phyloP scores from a whole-genome alignment of 2,888 invertebrate species.

The Mimachlamys varia region DNA sequence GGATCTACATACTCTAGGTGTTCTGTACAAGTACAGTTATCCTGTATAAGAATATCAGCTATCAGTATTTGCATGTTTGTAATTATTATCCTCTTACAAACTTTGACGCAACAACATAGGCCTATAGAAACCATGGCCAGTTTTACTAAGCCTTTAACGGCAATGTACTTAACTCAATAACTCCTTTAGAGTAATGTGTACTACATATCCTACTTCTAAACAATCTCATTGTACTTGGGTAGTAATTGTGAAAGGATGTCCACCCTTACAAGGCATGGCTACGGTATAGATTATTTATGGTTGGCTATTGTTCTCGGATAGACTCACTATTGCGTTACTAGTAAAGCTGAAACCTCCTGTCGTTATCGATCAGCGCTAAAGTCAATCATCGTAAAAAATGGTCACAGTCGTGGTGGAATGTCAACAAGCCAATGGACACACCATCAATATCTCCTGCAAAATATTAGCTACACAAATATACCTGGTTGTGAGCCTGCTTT shows the following conservation, averaged over 20 bases:
- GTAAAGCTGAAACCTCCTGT: conserved; percentile 13
- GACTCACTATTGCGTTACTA: neutral
- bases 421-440: neutral
- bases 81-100: neutral
- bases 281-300: neutral
- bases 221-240: neutral
- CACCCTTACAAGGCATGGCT: neutral
- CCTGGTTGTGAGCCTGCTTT: neutral
- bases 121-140: too few species aligned
- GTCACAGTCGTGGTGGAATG: neutral
- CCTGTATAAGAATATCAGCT: neutral
- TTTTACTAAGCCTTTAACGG: neutral
- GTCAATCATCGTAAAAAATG: conserved; percentile 8
- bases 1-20: neutral
- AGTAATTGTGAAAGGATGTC: neutral
- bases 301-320: neutral
- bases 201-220: neutral
- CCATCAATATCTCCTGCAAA: neutral
- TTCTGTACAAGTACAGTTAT: neutral
- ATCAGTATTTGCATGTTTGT: neutral
- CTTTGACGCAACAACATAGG: neutral
- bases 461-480: neutral
- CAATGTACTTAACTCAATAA: neutral
- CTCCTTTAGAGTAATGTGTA: neutral
- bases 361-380: neutral